Evolutionary conservation across 2,888 invertebrate genomes (phyloP), one percentile per base, ranked within the genome.

Genomic region (Eledona agricola): DNA sequence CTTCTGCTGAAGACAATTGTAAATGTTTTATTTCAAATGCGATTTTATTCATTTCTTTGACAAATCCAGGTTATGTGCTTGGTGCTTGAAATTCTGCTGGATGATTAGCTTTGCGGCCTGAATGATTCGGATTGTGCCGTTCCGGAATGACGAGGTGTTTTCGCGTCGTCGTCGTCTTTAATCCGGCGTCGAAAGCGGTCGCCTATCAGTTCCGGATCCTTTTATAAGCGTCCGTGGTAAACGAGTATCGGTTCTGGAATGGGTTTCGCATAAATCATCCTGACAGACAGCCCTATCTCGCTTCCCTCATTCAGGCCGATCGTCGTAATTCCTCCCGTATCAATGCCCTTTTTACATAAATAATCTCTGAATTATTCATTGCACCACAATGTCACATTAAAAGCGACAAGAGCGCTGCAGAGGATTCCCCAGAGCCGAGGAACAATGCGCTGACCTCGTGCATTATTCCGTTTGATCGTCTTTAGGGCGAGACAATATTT

Each of bases 201-300:
- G 42, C 26, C 35, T 51, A 53, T 54, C 54, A 35, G 43, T 50
- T 50, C 31, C 54, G 42, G 54, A 26, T 43, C 49, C 54, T 54
- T 54, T 54, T 49, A 54, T 47, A 46, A 40, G 40, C 26, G 31
- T 11, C 10, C 9, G 23, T 29, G 49, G 38, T 51, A 47, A 62
- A 62, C 59, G 63, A 61, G 59, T 59, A 59, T 63, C 62, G 55
- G 60, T 56, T 51, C 59, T 58, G 57, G 66, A 70, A 70, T 72
- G 66, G 72, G 69, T 71, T 72, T 69, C 71, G 69, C 73, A 73
- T 73, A 72, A 73, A 73, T 73, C 73, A 73, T 69, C 70, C 67
- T 72, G 73, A 72, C 70, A 67, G 73, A 72, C 73, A 72, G 71
- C 70, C 69, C 71, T 72, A 72, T 72, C 72, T 67, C 69, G 66